Percentiles rank a stretch among this genome's conserved stretches.
phyloP scores from a whole-genome alignment of 2,113 vertebrate species.

The Galemys pyrenaicus region DNA sequence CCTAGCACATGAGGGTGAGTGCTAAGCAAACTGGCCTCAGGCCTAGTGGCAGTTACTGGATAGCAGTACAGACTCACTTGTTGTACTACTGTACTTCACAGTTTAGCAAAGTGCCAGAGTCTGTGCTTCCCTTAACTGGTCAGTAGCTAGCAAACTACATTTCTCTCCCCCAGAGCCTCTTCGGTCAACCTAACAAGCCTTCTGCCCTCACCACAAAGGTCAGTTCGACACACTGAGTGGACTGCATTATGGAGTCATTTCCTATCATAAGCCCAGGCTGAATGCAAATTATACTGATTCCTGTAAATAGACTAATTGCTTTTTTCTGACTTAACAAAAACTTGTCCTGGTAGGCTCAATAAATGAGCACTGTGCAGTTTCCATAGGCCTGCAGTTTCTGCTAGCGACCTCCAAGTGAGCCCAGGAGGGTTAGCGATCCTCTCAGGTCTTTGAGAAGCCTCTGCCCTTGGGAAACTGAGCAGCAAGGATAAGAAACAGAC shows the following conservation, averaged over 20 bases:
- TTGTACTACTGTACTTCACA: not conserved
- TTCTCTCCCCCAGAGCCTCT: not conserved
- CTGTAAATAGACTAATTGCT: not conserved
- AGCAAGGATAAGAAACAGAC: too few species aligned
- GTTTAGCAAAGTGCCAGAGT: not conserved
- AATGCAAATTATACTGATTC: not conserved
- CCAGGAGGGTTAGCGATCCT: too few species aligned
- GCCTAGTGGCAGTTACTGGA: too few species aligned
- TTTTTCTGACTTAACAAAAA: not conserved
- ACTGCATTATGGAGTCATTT: too few species aligned
- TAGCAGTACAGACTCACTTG: not conserved
- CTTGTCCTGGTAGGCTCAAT: not conserved
- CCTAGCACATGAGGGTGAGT: not conserved
- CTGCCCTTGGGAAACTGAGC: not conserved
- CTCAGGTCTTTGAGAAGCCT: not conserved
- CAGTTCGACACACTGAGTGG: not conserved
- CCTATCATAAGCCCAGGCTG: too few species aligned
- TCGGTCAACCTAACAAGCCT: not conserved
- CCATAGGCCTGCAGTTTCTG: not conserved
- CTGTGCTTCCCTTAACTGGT: not conserved
- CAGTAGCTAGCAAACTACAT: not conserved
- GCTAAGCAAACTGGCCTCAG: not conserved
- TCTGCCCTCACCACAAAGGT: not conserved
- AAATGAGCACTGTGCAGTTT: rapidly evolving
- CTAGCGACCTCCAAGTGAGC: rapidly evolving